phyloP scores from a whole-genome alignment of 1,140 invertebrate genomes.

The Sarcophaga bullata region DNA sequence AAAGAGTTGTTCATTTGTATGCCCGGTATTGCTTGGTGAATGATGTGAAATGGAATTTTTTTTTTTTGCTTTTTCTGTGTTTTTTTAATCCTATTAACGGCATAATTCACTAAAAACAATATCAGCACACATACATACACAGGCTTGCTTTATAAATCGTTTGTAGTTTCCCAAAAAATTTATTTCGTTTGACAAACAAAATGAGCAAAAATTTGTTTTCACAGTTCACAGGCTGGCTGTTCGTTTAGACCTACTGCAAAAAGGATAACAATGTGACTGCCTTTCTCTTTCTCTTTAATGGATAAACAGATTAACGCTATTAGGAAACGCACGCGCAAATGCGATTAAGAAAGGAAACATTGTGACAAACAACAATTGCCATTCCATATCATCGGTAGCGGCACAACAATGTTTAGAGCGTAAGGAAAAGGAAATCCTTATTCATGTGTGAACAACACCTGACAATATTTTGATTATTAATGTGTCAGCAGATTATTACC shows the following conservation, averaged over 20 bases:
- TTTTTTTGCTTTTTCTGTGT: not conserved
- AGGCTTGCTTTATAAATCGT: not conserved
- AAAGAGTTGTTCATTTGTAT: not conserved
- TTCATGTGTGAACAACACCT: conserved; percentile 2
- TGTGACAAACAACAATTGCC: not conserved
- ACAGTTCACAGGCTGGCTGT: conserved; percentile 4
- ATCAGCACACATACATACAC: conserved; percentile 27
- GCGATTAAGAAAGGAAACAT: conserved; percentile 13
- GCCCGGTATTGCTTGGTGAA: not conserved
- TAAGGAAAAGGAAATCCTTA: not conserved
- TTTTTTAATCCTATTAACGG: conserved; percentile 32
- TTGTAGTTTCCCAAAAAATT: not conserved
- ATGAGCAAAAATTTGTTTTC: conserved; percentile 6
- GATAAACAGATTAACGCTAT: conserved; percentile 24
- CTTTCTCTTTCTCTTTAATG: not conserved
- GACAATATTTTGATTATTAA: conserved; percentile 4
- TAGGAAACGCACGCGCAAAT: conserved; percentile 33
- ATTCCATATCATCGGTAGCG: too few species aligned
- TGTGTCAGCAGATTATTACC: too few species aligned
- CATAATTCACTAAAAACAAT: conserved; percentile 35
- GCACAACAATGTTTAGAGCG: not conserved
- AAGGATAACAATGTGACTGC: conserved; percentile 24
- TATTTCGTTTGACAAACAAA: not conserved
- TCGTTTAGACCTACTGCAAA: not conserved
- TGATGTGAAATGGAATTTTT: not conserved